Evolutionary conservation across 1,140 invertebrate species (phyloP).

Genomic region (Conopomorpha cramerella): DNA sequence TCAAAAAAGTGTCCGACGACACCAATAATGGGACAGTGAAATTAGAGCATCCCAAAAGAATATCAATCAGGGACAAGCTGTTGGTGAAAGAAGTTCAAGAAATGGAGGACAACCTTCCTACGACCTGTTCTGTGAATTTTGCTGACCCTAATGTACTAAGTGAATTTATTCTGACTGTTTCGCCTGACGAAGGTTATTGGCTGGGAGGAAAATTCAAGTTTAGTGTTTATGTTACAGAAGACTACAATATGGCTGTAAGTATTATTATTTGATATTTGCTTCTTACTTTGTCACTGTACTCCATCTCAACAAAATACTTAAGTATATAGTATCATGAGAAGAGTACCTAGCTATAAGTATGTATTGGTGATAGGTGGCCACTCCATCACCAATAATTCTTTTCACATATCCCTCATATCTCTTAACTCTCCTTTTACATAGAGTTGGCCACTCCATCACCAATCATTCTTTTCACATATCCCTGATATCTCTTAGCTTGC

Average conservation of each 20-base stretch:
- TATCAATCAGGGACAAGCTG: constrained; percentile 83
- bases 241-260: constrained; percentile 92
- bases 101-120: constrained; percentile 84
- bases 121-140: constrained; percentile 79
- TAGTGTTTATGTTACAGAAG: constrained; percentile 84
- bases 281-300: too few relatives aligned
- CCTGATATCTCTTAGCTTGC: too few relatives aligned
- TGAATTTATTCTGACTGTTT: constrained; percentile 78
- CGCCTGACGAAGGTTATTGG: constrained; percentile 91
- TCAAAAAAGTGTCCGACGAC: constrained; percentile 68
- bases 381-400: too few relatives aligned
- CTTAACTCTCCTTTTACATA: too few relatives aligned
- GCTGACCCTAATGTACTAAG: constrained; percentile 82
- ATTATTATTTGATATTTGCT: too few relatives aligned
- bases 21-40: constrained; percentile 30
- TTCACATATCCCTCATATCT: not conserved
- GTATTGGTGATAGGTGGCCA: too few relatives aligned
- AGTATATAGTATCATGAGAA: too few relatives aligned
- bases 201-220: constrained; percentile 85
- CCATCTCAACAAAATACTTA: too few relatives aligned
- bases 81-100: constrained; percentile 90
- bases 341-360: too few relatives aligned
- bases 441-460: too few relatives aligned
- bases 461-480: constrained; percentile 3
- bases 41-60: constrained; percentile 63